Evolutionary conservation across 2,113 vertebrate genomes (phyloP).

Genomic region (Chrysochloris asiatica): DNA sequence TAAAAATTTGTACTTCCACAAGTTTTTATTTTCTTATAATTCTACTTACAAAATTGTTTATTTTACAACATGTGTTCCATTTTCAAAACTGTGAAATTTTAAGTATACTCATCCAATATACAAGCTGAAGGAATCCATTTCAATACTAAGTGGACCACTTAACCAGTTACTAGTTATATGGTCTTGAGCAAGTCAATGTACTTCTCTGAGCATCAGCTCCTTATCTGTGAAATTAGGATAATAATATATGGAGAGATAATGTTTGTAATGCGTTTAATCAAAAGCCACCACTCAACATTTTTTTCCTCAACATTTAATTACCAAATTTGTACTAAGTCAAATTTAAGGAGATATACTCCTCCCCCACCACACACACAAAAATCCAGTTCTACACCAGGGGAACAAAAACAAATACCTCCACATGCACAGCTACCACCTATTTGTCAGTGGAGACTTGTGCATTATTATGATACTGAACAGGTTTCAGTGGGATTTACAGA

Average conservation of each 20-base stretch:
- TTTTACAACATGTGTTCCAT: constrained; percentile 29
- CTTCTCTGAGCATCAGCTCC: background rate
- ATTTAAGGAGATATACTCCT: background rate
- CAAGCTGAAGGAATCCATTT: background rate
- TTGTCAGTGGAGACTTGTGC: background rate
- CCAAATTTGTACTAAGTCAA: background rate
- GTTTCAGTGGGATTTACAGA: background rate
- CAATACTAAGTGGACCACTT: background rate
- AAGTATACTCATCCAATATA: background rate
- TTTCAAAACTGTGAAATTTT: constrained; percentile 33
- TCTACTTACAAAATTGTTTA: background rate
- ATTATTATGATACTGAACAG: background rate
- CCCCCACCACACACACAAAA: background rate
- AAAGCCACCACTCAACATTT: background rate
- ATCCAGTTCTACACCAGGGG: background rate
- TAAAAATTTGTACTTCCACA: background rate
- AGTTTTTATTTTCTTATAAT: background rate
- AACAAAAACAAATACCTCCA: background rate
- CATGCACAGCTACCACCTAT: background rate
- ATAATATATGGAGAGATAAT: background rate
- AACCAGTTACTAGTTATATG: background rate
- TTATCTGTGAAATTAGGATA: background rate
- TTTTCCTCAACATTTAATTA: background rate
- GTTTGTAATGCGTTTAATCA: constrained; percentile 11
- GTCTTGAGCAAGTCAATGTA: background rate